Base-by-base conservation (phyloP, 1,140 invertebrate species). In the Pentalonia nigronervosa region DNA sequence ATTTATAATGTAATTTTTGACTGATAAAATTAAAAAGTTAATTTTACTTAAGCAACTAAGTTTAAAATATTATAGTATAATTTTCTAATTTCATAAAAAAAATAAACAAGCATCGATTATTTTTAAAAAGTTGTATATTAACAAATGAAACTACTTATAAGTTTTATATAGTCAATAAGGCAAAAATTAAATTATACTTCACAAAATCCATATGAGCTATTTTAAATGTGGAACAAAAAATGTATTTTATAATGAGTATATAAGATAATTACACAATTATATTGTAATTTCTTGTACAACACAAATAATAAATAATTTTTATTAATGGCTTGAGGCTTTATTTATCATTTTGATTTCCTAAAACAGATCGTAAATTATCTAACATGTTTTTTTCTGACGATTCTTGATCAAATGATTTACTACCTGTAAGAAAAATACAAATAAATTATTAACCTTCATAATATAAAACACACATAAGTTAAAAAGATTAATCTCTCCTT, bases 341-440 rank as follows among this genome's bases (percentile, higher is more conserved):
- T 30, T 30, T 23, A 36, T 90, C 41, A 2, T 93, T 84, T 56
- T 93, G 23, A 7, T 93, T 53, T 86, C 30, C 14, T 84, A 93
- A 53, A 30, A 56, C 84, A 25, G 21, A 84, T 56, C 50, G 25
- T 93, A 86, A 56, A 45, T 36, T 41, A 36, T 36, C 48, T 84
- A 86, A 60, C 20, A 83, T 93, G 45, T 84, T 20, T 30, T 34
- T 47, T 93, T 86, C 81, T 8, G 45, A 36, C 0, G 36, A 56
- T 25, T 84, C 67, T 36, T 92, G 17, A 36, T 83, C 48, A 86
- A 93, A 93, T 36, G 81, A 30, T 53, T 83, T 93, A 86, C 91
- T 93, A 86, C 91, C 91, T 93, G 76, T 30, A 93, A 93, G 67
- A 41, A 45, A 90, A 67, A 45, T 25, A 93, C 7, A 93, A 84